These are phyloP conservation scores for Trachelus tabidus DNA, from an alignment of 2,888 invertebrate species.

Conservation along the genomic window DNA sequence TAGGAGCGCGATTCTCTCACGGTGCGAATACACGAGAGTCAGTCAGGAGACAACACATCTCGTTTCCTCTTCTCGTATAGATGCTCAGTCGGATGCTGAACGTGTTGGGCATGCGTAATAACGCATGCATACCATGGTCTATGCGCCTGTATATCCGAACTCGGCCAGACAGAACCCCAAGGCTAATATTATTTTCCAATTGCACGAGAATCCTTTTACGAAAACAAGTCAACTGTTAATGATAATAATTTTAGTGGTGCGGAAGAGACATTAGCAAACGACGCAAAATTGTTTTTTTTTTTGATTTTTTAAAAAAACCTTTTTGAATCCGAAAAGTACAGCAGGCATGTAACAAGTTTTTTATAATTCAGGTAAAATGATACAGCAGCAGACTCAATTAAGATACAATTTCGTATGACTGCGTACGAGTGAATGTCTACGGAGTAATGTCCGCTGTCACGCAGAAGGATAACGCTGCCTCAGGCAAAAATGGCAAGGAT, in stretches of 20 bases:
- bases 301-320: not conserved
- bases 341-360: not conserved
- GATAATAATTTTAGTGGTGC: not conserved
- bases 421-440: not conserved
- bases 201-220: not conserved
- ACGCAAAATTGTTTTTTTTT: not conserved
- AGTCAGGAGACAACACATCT: not conserved
- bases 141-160: slow-evolving; percentile 4
- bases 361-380: not conserved
- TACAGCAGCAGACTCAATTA: not conserved
- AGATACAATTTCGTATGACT: not conserved
- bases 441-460: not conserved
- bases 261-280: not conserved
- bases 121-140: slow-evolving; percentile 6
- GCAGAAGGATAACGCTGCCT: not conserved
- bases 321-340: not conserved
- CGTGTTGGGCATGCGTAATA: slow-evolving; percentile 1
- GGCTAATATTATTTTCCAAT: not conserved
- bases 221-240: not conserved
- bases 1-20: not conserved
- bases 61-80: slow-evolving; percentile 3
- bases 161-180: not conserved
- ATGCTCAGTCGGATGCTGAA: not conserved
- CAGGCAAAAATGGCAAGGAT: not conserved
- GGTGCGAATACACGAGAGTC: not conserved